Evolutionary conservation across 2,888 invertebrate genomes (phyloP).

Genomic region (Drosophila mulleri): DNA sequence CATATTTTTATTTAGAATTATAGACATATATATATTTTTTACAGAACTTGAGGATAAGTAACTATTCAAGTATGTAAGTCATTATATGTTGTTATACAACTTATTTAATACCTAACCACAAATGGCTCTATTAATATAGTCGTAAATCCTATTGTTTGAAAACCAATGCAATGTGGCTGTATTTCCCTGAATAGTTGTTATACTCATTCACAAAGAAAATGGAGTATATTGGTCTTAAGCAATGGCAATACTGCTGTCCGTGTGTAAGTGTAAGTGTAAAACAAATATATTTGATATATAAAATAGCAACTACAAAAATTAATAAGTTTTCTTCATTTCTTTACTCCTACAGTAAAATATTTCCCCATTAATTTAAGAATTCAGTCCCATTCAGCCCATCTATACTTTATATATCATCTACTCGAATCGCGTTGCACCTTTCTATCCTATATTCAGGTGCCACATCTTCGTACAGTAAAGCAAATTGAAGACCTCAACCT

Average conservation of each 20-base stretch:
- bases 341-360: not conserved
- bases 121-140: not conserved
- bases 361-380: not conserved
- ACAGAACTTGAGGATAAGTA: not conserved
- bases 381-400: not conserved
- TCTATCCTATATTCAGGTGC: not conserved
- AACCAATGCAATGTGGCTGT: not conserved
- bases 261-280: too few relatives aligned
- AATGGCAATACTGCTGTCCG: too few relatives aligned
- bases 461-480: not conserved
- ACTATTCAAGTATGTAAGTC: not conserved
- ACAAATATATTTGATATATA: too few relatives aligned
- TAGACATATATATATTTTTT: not conserved
- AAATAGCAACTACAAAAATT: not conserved
- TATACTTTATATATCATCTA: not conserved
- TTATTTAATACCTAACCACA: not conserved
- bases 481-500: conserved; percentile 29
- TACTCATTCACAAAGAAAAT: not conserved
- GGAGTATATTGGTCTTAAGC: too few relatives aligned
- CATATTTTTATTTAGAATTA: not conserved
- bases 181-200: not conserved
- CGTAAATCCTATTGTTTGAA: not conserved
- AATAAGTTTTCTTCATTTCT: not conserved
- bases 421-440: not conserved
- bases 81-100: not conserved